These are phyloP conservation scores for Dryobotodes eremita DNA, from an alignment of 2,888 invertebrate genomes.

Conservation along the genomic window DNA sequence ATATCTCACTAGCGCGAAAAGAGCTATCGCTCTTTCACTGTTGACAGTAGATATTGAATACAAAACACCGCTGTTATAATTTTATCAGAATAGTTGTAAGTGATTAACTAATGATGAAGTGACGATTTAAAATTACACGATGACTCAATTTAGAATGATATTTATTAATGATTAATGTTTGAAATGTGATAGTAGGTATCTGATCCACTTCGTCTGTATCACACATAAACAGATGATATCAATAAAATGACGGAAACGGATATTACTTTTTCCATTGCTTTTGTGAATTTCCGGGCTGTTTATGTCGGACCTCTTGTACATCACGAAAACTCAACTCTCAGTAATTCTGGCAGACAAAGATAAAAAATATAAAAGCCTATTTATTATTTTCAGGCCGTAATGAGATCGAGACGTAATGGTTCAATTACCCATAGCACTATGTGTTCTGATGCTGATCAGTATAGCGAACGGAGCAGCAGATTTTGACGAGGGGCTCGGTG, in stretches of 20 bases:
- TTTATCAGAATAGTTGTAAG: not conserved
- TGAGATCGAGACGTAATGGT: conserved; percentile 84
- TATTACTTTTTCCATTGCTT: not conserved
- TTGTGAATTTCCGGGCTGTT: not conserved
- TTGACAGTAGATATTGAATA: not conserved
- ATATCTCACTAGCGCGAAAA: not conserved
- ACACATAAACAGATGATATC: not conserved
- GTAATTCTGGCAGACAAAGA: not conserved
- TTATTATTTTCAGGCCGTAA: conserved; percentile 82
- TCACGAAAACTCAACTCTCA: not conserved
- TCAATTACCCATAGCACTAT: conserved; percentile 70
- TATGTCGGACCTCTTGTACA: too few relatives aligned
- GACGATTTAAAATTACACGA: not conserved
- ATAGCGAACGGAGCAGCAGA: conserved; percentile 74
- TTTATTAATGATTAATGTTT: conserved; percentile 30
- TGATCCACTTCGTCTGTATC: conserved; percentile 32
- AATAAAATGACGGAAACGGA: not conserved
- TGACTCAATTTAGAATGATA: conserved; percentile 38
- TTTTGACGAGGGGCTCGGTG: conserved; percentile 76
- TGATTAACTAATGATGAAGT: conserved; percentile 9
- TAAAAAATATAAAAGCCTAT: not conserved
- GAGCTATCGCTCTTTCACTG: not conserved
- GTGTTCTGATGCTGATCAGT: conserved; percentile 73
- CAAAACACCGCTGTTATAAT: not conserved
- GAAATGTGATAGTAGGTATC: conserved; percentile 2